Base-by-base conservation (phyloP, 2,797 vertebrate genomes). In the Trachurus trachurus region DNA sequence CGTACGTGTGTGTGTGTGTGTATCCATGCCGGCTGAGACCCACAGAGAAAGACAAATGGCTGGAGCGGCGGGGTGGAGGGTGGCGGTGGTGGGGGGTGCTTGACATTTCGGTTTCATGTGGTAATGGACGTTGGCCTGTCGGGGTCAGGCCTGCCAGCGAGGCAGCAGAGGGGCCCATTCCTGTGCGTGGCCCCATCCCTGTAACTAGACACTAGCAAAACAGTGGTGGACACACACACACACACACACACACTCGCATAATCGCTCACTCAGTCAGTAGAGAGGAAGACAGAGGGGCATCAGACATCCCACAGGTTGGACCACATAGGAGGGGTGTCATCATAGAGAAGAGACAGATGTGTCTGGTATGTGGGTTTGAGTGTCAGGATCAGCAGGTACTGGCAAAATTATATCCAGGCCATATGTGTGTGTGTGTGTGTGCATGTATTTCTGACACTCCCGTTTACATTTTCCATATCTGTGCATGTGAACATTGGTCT, bases 41-140 rank as follows among this genome's bases (percentile, higher is more conserved):
- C 78, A 81, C 88, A 82, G 87, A 82, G 87, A 82, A 94, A 94
- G 94, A 95, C 94, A 95, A 94, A 95, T 93, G 93, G 82, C 81
- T 90, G 52, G 87, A 88, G 90, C 89, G 45, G 87, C 5, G 31
- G 31, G 31, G 31, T 34, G 31, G 31, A 34, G 6, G 31, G 31
- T 34, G 31, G 31, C 5, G 31, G 31, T 5, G 31, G 93, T 86
- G 90, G 92, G 89, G 50, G 10, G 12, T 49, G 86, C 80, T 85
- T 92, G 91, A 94, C 94, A 91, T 93, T 91, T 92, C 85, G 90
- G 91, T 87, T 91, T 92, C 92, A 89, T 90, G 90, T 74, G 85
- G 92, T 95, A 95, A 95, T 95, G 93, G 90, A 93, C 70, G 66
- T 44, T 93, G 94, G 94, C 94, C 94, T 80, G 77, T 54, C 15